Base-by-base conservation (phyloP, 1,140 invertebrate species). In the Drosophila saltans region DNA sequence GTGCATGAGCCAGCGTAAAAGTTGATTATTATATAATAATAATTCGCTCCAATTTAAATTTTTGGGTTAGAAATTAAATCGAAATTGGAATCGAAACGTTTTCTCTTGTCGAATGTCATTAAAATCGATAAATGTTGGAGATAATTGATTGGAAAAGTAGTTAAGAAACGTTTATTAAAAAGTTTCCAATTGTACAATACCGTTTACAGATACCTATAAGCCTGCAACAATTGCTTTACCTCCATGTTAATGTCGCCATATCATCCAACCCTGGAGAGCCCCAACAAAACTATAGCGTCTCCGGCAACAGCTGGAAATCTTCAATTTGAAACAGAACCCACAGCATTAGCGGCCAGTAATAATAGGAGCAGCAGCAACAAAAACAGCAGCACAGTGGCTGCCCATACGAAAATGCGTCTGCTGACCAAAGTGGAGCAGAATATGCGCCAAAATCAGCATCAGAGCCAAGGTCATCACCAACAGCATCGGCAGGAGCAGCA, bases 351-450 rank as follows among this genome's bases (percentile, higher is more conserved):
- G 45, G 36, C 28, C 57, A 39, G 16, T 24, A 24, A 4, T 8
- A 52, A 26, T 26, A 26, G 21, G 28, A 28, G 9, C 21, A 43
- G 16, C 57, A 71, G 10, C 33, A 62, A 60, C 28, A 55, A 10
- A 48, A 76, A 66, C 8, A 58, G 65, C 21, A 88, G 66, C 39
- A 88, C 84, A 4, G 84, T 88, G 74, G 84, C 84, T 28, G 77
- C 84, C 36, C 84, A 89, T 58, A 88, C 84, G 6, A 88, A 88
- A 65, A 89, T 89, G 80, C 84, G 84, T 24, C 36, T 89, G 63
- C 59, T 88, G 21, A 88, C 58, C 64, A 88, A 89, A 72, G 83
- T 88, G 74, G 84, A 88, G 69, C 84, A 89, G 2, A 84, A 89
- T 41, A 84, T 89, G 84, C 80, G 84, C 59, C 45, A 52, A 52